Percentiles rank a stretch among this genome's conserved stretches.
Evolutionary conservation across 2,888 invertebrate species (phyloP).

Genomic region (Nephrotoma flavescens): DNA sequence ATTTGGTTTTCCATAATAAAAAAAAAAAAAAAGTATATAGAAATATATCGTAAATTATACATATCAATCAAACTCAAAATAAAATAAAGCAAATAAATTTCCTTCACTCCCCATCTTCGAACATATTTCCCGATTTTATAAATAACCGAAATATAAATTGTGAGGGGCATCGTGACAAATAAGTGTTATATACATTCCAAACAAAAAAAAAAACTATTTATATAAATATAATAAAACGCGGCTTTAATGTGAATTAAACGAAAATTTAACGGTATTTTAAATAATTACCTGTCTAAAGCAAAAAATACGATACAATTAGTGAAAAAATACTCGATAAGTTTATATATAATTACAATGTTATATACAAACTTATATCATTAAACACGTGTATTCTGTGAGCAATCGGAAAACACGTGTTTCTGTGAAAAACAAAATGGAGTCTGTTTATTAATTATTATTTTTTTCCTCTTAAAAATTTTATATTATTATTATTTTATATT

Average conservation of each 20-base stretch:
- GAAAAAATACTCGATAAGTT: not conserved
- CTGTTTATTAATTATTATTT: not conserved
- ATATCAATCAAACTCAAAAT: not conserved
- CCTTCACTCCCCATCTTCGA: not conserved
- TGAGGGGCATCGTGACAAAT: not conserved
- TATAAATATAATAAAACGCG: not conserved
- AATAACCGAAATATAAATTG: not conserved
- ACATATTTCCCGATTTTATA: not conserved
- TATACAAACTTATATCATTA: not conserved
- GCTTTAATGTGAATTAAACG: not conserved
- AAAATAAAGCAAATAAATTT: not conserved
- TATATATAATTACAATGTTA: not conserved
- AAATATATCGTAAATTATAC: not conserved
- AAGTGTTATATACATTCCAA: not conserved
- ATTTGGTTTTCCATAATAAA: not conserved
- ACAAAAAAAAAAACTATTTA: not conserved
- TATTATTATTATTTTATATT: not conserved
- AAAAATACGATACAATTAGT: not conserved
- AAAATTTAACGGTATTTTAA: not conserved
- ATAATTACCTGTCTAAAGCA: not conserved
- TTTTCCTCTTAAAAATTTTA: not conserved
- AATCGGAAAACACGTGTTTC: not conserved
- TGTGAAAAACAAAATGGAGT: not conserved
- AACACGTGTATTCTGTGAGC: not conserved
- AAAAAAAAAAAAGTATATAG: not conserved